phyloP scores from a whole-genome alignment of 2,888 invertebrate genomes.

The Cosmia trapezina region DNA sequence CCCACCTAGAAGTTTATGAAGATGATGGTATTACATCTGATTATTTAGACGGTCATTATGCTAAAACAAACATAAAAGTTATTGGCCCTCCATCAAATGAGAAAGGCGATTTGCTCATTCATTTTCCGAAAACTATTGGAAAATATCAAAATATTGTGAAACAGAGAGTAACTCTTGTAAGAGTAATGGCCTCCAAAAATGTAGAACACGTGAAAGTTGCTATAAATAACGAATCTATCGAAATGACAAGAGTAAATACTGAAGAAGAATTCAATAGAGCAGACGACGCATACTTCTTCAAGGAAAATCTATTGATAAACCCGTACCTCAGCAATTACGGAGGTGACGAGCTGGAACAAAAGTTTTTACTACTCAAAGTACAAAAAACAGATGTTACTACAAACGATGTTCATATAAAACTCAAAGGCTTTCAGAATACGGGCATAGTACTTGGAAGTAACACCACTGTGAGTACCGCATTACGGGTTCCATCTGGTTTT shows the following conservation, averaged over 20 bases:
- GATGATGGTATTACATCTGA: conserved; percentile 83
- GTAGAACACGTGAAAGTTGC: conserved; percentile 74
- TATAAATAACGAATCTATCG: conserved; percentile 74
- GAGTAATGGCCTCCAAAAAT: conserved; percentile 77
- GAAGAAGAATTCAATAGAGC: conserved; percentile 74
- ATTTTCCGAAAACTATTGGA: conserved; percentile 79
- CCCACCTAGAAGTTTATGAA: conserved; percentile 81
- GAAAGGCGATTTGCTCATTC: conserved; percentile 74
- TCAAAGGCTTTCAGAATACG: conserved; percentile 75
- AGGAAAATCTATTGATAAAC: conserved; percentile 77
- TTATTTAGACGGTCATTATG: conserved; percentile 75
- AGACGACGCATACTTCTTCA: conserved; percentile 78
- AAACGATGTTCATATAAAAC: conserved; percentile 78
- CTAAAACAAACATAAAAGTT: conserved; percentile 76
- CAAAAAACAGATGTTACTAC: conserved; percentile 75
- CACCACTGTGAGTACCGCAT: conserved; percentile 53
- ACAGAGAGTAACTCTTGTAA: conserved; percentile 78
- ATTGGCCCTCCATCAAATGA: conserved; percentile 73
- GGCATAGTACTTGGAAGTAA: conserved; percentile 71
- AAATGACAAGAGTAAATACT: conserved; percentile 71
- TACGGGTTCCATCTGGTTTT: conserved; percentile 72
- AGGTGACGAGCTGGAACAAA: conserved; percentile 70
- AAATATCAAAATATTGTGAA: conserved; percentile 76
- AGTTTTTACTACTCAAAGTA: conserved; percentile 80
- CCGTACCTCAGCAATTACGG: conserved; percentile 74